Evolutionary conservation across 2,888 invertebrate species (phyloP), one percentile per base, ranked within the genome.

Genomic region (Holacanthella duospinosa): DNA sequence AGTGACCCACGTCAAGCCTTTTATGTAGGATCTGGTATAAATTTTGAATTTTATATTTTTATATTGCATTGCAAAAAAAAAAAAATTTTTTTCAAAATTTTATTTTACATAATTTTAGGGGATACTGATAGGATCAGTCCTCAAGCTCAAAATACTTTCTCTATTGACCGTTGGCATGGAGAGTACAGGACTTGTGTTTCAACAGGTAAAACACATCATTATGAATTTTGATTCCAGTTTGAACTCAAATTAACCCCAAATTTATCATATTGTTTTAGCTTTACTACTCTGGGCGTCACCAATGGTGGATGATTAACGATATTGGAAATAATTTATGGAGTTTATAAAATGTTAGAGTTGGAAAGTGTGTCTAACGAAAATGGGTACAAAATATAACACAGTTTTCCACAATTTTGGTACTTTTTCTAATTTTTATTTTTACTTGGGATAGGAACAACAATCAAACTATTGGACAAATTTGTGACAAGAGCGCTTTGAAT

Each of bases 271-370:
- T 55, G 3, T 4, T 29, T 9, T 24, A 26, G 21, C 55, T 58
- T 16, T 4, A n/a, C n/a, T n/a, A n/a, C n/a, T n/a, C n/a, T n/a
- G n/a, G n/a, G n/a, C 29, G 58, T 29, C 9, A 43, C 16, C 59
- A 59, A 44, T 59, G 59, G 59, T 59, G 59, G 59, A 24, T 48
- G 48, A 24, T 24, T 24, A 43, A 59, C 6, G 21, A 48, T 4
- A 9, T 48, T 21, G 48, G 48, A 9, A 36, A 28, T 24, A 59
- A 55, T 26, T 24, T 19, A 21, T 59, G 25, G 29, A 28, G 29
- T 19, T 25, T 59, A 2, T 25, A 59, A 21, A 59, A 59, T 28
- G 44, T 19, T 44, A 3, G 26, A 4, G 27, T 16, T 44, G 59
- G 59, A 21, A 6, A 3, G 3, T 59, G 59, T 59, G 2, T 29